Conservation (phyloP, 1,140 invertebrate species). For the Ephestia elutella region DNA sequence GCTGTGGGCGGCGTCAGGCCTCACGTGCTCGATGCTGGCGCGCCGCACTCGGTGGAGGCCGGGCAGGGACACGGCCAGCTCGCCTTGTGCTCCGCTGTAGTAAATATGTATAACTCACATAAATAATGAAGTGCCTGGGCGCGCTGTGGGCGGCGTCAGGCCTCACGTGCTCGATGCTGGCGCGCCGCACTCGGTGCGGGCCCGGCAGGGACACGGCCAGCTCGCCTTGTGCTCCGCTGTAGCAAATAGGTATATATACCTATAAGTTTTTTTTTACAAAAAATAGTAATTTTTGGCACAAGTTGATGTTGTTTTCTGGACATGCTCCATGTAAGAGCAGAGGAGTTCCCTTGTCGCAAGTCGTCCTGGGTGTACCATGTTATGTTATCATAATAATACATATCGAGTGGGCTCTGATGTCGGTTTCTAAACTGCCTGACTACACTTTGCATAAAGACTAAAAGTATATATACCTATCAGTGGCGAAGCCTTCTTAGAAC, state of each 20-base stretch:
- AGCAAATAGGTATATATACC: constrained; percentile 17
- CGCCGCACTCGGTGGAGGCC: constrained; percentile 20
- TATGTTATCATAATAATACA: no score
- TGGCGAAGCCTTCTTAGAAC: no score
- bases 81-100: constrained; percentile 50
- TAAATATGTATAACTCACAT: constrained; percentile 55
- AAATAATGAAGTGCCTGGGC: constrained; percentile 53
- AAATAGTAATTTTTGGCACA: no score
- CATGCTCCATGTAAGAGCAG: no score
- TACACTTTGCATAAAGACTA: no score
- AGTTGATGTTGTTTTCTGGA: no score
- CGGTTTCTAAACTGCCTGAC: no score
- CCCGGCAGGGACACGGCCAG: constrained; percentile 41
- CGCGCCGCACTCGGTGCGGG: constrained; percentile 20
- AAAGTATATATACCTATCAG: no score
- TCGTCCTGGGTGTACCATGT: no score
- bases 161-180: constrained; percentile 53
- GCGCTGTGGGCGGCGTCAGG: constrained; percentile 56
- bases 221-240: constrained; percentile 54
- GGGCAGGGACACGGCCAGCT: constrained; percentile 46
- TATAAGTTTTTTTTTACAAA: no score
- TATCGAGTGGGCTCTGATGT: no score
- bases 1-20: constrained; percentile 50
- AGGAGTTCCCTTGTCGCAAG: no score
- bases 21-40: constrained; percentile 52